These are phyloP conservation scores for Lagorchestes hirsutus DNA, from an alignment of 2,797 vertebrate species.

Conservation along the genomic window DNA sequence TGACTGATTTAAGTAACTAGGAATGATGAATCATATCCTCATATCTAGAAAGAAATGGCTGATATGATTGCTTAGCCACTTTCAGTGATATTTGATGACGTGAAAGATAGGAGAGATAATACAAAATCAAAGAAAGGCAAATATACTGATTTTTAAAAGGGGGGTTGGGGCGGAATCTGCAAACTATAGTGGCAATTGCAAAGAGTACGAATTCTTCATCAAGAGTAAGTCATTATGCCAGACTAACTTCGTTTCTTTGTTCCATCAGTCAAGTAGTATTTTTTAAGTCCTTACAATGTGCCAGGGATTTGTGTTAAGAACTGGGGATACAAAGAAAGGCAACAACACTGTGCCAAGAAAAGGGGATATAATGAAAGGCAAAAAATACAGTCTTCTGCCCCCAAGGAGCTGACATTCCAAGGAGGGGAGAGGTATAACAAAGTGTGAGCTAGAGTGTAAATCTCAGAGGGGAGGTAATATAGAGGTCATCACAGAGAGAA, in stretches of 20 bases:
- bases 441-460: neutral
- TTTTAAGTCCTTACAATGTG: too few species aligned
- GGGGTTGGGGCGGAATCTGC: neutral
- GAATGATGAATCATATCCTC: neutral
- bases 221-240: neutral
- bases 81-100: neutral
- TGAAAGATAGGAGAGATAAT: neutral
- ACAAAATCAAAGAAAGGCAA: neutral
- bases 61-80: neutral
- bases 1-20: neutral
- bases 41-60: neutral
- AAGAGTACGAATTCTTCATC: neutral
- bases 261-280: neutral
- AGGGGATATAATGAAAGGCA: neutral
- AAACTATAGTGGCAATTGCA: neutral
- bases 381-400: neutral
- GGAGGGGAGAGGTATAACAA: neutral
- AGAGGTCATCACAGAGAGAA: neutral
- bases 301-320: too few species aligned
- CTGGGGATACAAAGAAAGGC: too few species aligned
- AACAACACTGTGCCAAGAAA: neutral
- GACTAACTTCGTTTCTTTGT: neutral
- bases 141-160: neutral
- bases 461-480: neutral
- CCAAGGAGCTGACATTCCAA: neutral